Conservation (phyloP, 2,888 invertebrate species). For the Aphelenchoides bicaudatus region DNA sequence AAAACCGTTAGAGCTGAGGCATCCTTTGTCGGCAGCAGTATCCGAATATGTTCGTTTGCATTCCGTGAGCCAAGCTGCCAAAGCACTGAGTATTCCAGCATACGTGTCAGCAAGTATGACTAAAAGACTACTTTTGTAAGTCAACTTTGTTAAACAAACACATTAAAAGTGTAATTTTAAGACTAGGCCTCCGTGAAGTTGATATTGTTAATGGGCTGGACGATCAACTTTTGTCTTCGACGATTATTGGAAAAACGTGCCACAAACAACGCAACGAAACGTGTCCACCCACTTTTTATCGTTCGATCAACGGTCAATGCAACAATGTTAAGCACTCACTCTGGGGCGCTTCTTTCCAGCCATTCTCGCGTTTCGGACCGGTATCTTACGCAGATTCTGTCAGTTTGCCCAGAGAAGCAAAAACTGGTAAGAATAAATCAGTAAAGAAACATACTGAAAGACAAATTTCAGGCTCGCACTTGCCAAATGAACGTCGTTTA, state of each 20-base stretch:
- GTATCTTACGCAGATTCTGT: slow-evolving; percentile 53
- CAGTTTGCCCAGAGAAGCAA: slow-evolving; percentile 26
- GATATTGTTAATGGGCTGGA: slow-evolving; percentile 23
- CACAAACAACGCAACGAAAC: slow-evolving; percentile 15
- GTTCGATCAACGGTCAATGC: slow-evolving; percentile 57
- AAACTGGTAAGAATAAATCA: slow-evolving; percentile 22
- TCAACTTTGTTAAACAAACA: background rate
- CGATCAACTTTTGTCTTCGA: slow-evolving; percentile 25
- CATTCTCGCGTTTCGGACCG: slow-evolving; percentile 42
- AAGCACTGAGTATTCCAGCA: slow-evolving; percentile 19
- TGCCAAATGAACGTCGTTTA: slow-evolving; percentile 33
- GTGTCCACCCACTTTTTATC: slow-evolving; percentile 35
- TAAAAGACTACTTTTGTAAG: slow-evolving; percentile 12
- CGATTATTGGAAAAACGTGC: slow-evolving; percentile 26
- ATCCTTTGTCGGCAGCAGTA: slow-evolving; percentile 12
- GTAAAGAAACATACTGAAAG: no score
- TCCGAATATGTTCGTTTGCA: slow-evolving; percentile 12
- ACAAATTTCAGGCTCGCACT: slow-evolving; percentile 12
- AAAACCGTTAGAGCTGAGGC: slow-evolving; percentile 22
- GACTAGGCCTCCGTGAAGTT: slow-evolving; percentile 30
- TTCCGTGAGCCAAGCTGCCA: slow-evolving; percentile 15
- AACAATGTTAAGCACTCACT: slow-evolving; percentile 58
- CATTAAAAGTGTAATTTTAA: no score
- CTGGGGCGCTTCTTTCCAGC: slow-evolving; percentile 52
- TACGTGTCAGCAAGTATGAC: slow-evolving; percentile 17